Percentiles rank a stretch among this genome's conserved stretches.
phyloP scores from a whole-genome alignment of 1,140 invertebrate genomes.

The Oncopodura yosiiana region DNA sequence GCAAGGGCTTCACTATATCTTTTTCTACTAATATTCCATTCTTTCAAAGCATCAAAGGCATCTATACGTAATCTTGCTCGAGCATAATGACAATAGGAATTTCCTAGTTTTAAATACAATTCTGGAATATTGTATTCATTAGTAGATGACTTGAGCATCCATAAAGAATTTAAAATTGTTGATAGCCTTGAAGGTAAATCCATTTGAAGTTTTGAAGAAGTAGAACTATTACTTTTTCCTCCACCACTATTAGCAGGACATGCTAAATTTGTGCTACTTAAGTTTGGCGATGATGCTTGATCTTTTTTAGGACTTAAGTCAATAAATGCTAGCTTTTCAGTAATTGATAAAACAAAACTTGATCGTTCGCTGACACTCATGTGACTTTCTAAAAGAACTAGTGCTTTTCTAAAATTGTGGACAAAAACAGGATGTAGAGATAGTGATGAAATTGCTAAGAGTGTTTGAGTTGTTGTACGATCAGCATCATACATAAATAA shows the following conservation, averaged over 20 bases:
- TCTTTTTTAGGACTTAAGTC: no score
- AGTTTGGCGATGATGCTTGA: conserved; percentile 21
- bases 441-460: conserved; percentile 30
- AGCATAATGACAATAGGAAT: conserved; percentile 32
- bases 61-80: conserved; percentile 28
- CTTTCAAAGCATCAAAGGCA: conserved; percentile 23
- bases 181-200: conserved; percentile 20
- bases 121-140: conserved; percentile 32
- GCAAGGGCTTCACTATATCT: conserved; percentile 33
- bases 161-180: conserved; percentile 31
- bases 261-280: background rate
- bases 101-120: conserved; percentile 33
- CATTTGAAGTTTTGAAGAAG: conserved; percentile 10
- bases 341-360: conserved; percentile 31
- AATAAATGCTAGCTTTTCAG: conserved; percentile 33
- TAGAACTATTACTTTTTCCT: background rate
- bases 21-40: conserved; percentile 26
- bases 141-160: conserved; percentile 28
- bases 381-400: conserved; percentile 24
- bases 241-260: background rate
- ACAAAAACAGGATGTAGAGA: conserved; percentile 25
- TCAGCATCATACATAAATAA: conserved; percentile 26
- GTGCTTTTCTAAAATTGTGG: conserved; percentile 34
- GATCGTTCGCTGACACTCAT: conserved; percentile 34
- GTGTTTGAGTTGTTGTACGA: conserved; percentile 29